These are phyloP conservation scores for Coboldia fuscipes DNA, from an alignment of 1,140 invertebrate genomes.

Conservation along the genomic window DNA sequence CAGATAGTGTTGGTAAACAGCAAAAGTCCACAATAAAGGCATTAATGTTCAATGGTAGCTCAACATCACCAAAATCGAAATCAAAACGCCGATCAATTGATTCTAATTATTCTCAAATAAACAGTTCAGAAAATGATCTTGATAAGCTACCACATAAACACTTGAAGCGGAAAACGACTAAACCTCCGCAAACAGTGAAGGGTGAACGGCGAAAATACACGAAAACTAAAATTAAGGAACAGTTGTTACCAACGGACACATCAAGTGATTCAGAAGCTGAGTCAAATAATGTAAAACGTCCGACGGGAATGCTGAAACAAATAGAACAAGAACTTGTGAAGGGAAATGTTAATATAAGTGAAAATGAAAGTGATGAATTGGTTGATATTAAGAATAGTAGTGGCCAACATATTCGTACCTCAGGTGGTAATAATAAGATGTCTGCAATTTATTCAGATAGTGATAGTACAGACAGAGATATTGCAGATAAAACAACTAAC, in stretches of 20 bases:
- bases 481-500: conserved; percentile 28
- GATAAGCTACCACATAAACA: not conserved
- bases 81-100: no score
- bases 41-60: no score
- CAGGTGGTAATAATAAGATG: conserved; percentile 11
- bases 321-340: conserved; percentile 42
- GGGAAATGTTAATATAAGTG: conserved; percentile 28
- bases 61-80: no score
- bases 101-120: no score
- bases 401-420: conserved; percentile 16
- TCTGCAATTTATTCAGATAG: conserved; percentile 54
- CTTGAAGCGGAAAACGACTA: not conserved
- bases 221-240: conserved; percentile 6
- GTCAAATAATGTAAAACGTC: no score
- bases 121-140: no score
- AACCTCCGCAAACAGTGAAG: conserved; percentile 8
- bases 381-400: conserved; percentile 24
- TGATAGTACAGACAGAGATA: conserved; percentile 29
- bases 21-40: no score
- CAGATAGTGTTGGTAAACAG: no score
- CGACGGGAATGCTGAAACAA: conserved; percentile 35
- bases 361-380: conserved; percentile 54
- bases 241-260: conserved; percentile 13
- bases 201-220: conserved; percentile 7
- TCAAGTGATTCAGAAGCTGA: conserved; percentile 15